Evolutionary conservation across 35 echinoderm and acorn worm genomes (phyloP), one percentile per base, ranked within the genome.

Genomic region (Lytechinus pictus): DNA sequence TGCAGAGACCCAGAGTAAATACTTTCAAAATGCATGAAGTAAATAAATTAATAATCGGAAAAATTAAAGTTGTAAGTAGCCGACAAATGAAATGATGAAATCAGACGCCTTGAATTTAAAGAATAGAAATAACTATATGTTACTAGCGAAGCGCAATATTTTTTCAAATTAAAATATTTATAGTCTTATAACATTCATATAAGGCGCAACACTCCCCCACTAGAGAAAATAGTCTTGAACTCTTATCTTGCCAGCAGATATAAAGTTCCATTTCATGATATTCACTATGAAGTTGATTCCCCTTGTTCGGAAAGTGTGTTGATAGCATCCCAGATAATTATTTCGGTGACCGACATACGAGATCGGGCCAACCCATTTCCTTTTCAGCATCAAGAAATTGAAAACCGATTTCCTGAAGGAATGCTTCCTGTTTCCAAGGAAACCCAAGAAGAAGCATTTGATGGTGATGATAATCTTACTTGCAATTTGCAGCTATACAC

Each of bases 391-490:
- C 16, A n/a, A 24, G 66, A 24, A 79, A 79, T 14, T n/a, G 19
- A n/a, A 79, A 79, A 79, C 66, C 66, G 66, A 79, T 79, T 79
- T 79, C 66, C 66, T 79, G 66, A 24, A 79, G 66, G 66, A 79
- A 79, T 19, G 6, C 66, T 79, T 79, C 66, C 66, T 5, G 66
- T 79, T 79, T 79, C 66, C 66, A 79, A 24, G 66, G 66, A n/a
- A 79, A 79, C n/a, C n/a, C 66, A 16, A 79, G n/a, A 6, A 79
- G 19, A 79, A 79, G 8, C 6, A 79, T 79, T 16, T 79, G 66
- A n/a, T 16, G 66, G 8, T 16, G 66, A 79, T 79, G 16, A 24
- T 79, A 79, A 79, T 79, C 21, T 79, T 24, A 7, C 19, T 79
- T 79, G 19, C 61, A 79, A 79, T 79, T 24, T 79, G 12, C 21